A percentile compares a stretch with the other conserved stretches of the same genome.
Conservation (phyloP, 1,140 invertebrate genomes). For the Riptortus pedestris region DNA sequence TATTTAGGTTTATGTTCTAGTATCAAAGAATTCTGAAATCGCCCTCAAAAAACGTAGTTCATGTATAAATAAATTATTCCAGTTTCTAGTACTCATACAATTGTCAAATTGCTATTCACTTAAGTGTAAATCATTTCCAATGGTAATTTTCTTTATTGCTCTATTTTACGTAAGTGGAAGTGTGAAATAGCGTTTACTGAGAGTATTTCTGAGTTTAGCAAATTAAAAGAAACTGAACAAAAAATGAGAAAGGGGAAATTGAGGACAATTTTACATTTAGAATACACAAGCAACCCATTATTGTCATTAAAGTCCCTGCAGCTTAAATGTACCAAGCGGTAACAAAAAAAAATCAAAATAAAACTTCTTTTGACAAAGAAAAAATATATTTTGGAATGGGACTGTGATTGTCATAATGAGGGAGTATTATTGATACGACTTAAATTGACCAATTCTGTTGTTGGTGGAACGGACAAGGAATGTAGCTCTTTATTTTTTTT, state of each 20-base stretch:
- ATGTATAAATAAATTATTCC: too few species aligned
- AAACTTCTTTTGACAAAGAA: not conserved
- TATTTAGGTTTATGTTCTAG: too few species aligned
- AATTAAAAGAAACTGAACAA: too few species aligned
- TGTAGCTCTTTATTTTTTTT: not conserved
- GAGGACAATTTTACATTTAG: not conserved
- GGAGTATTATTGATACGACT: conserved; percentile 10
- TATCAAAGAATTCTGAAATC: too few species aligned
- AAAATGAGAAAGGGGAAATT: not conserved
- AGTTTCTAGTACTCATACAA: too few species aligned
- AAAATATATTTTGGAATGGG: conserved; percentile 9
- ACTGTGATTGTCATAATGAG: conserved; percentile 14
- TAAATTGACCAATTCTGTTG: conserved; percentile 10
- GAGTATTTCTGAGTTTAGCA: too few species aligned
- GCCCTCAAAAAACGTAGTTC: too few species aligned
- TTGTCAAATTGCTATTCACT: too few species aligned
- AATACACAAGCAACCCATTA: conserved; percentile 1
- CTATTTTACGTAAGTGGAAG: too few species aligned
- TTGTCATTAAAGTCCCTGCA: not conserved
- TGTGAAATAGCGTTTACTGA: too few species aligned
- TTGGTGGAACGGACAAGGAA: not conserved
- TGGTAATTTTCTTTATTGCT: too few species aligned
- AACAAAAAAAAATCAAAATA: not conserved
- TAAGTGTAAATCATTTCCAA: too few species aligned
- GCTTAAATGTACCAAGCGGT: not conserved